Evolutionary conservation across 2,113 vertebrate genomes (phyloP), one percentile per base, ranked within the genome.

Genomic region (Speoplatyrhinus poulsoni): DNA sequence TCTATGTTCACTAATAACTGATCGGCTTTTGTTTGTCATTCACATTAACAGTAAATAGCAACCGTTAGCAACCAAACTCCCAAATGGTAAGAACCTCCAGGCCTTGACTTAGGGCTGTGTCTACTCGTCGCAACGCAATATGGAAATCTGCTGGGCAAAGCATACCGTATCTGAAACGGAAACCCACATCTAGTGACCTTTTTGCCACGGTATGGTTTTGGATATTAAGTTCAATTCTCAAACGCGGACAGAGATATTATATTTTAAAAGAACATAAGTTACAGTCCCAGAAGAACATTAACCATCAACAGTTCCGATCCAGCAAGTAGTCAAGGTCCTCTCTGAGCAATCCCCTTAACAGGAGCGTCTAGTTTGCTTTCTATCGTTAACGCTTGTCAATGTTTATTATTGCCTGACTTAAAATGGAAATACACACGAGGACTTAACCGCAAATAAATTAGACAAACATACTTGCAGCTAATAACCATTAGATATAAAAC

Each of bases 261-360:
- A 15, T 53, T 15, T n/a, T n/a, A 15, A 13, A 15, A 53, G 13
- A 4, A 15, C 11, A 3, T 13, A 53, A 13, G 11, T 17, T 17
- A 17, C 19, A 56, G n/a, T 9, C 26, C 6, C 8, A 46, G 46
- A 46, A 9, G 15, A 49, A 36, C n/a, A 26, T 52, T 59, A 67
- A 62, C n/a, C 46, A 46, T 17, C 36, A 68, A 73, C 68, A 1
- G 12, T 26, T 76, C 60, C 13, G 58, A 7, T 75, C 82, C 88
- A 85, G 77, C 10, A 81, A 63, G 62, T 90, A 90, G 85, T 13
- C 86, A 64, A 26, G 36, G 68, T 86, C 3, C 75, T 79, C 83
- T 82, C 75, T 73, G 79, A 71, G 68, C 52, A 49, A 71, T 69
- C 70, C 41, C 67, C 82, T 75, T 59, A 73, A 63, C 69, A 3